Percentiles rank a stretch among this genome's conserved stretches.
phyloP scores from a whole-genome alignment of 2,113 vertebrate species.

The Carassius gibelio region DNA sequence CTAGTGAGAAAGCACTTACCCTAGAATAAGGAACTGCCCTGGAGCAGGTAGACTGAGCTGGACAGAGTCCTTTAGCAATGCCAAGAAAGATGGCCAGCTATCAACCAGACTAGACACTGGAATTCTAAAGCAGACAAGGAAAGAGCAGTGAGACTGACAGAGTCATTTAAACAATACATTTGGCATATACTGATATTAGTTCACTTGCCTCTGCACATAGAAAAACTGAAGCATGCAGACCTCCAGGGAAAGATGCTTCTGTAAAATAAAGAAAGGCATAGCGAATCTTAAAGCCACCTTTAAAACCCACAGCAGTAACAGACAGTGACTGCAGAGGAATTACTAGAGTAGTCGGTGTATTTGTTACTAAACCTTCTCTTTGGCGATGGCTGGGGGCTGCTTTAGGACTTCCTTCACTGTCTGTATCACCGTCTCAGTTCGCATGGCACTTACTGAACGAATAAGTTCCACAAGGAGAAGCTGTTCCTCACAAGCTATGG shows the following conservation, averaged over 20 bases:
- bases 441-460: conserved; percentile 96
- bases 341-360: background rate
- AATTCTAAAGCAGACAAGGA: conserved; percentile 75
- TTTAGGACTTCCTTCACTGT: conserved; percentile 98
- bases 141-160: background rate
- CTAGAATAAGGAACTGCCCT: conserved; percentile 94
- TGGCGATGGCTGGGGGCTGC: conserved; percentile 95
- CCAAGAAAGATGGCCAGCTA: conserved; percentile 91
- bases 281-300: background rate
- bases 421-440: conserved; percentile 95
- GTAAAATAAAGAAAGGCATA: conserved; percentile 52
- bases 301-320: background rate
- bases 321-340: background rate
- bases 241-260: conserved; percentile 98
- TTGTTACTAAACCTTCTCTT: conserved; percentile 83
- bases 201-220: conserved; percentile 94
- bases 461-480: conserved; percentile 94
- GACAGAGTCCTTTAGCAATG: conserved; percentile 93
- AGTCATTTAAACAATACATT: background rate
- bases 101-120: conserved; percentile 94
- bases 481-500: conserved; percentile 92
- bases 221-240: conserved; percentile 99
- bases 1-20: conserved; percentile 75
- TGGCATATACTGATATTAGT: background rate
- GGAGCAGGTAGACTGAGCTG: conserved; percentile 93